These are phyloP conservation scores for Protobothrops flavoviridis DNA, from an alignment of 2,113 vertebrate species.

Conservation along the genomic window DNA sequence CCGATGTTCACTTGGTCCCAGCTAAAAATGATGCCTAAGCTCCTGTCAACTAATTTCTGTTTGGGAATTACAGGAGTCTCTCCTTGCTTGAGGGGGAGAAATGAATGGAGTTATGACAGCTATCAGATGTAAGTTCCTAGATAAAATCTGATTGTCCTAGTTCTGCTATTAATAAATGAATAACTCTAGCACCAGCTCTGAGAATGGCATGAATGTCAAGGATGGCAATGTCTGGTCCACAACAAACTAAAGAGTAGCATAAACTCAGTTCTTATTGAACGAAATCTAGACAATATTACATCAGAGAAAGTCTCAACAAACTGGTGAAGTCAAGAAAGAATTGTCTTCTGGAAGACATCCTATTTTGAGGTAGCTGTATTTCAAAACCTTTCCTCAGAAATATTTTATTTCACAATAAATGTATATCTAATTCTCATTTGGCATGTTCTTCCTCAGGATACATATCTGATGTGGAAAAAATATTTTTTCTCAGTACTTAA, in stretches of 20 bases:
- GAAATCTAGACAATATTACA: not conserved
- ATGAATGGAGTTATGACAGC: not conserved
- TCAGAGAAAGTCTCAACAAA: conserved; percentile 27
- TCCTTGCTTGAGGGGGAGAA: not conserved
- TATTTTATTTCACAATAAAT: conserved; percentile 1
- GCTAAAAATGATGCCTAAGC: not conserved
- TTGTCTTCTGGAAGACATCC: conserved; percentile 31
- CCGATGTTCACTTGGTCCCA: not conserved
- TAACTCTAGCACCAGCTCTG: not conserved
- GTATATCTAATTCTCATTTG: not conserved
- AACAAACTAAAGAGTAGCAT: not conserved
- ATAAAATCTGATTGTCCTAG: not conserved
- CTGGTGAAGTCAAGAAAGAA: not conserved
- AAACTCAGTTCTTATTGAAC: not conserved
- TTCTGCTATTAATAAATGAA: not conserved
- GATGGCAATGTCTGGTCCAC: not conserved
- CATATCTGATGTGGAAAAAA: not conserved
- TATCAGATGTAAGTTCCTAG: not conserved
- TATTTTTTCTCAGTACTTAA: not conserved
- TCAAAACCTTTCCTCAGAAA: conserved; percentile 12
- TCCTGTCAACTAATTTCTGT: not conserved
- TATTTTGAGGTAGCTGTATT: conserved; percentile 23
- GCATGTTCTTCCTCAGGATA: not conserved
- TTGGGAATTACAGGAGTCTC: not conserved
- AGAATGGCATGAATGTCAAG: not conserved